These are phyloP conservation scores for Ceuthmochares aereus DNA, from an alignment of 2,113 vertebrate species.

Conservation along the genomic window DNA sequence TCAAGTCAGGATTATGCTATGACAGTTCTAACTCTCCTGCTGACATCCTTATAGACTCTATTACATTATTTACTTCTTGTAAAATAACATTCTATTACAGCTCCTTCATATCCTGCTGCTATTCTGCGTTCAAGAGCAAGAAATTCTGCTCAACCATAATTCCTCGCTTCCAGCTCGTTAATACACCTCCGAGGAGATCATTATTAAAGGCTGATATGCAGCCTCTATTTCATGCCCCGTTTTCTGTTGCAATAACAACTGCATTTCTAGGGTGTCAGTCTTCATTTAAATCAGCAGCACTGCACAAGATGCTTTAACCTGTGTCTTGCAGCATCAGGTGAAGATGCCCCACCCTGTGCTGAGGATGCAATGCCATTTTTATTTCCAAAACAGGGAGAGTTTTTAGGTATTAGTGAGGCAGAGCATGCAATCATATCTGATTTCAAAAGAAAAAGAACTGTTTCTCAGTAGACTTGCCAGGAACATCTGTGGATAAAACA, in stretches of 20 bases:
- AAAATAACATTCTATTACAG: conserved; percentile 79
- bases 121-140: conserved; percentile 70
- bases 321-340: background rate
- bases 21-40: conserved; percentile 78
- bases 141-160: conserved; percentile 63
- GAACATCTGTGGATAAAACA: background rate
- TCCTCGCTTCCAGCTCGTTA: conserved; percentile 54
- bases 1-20: conserved; percentile 73
- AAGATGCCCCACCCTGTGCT: background rate
- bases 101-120: conserved; percentile 74
- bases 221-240: conserved; percentile 64
- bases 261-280: conserved; percentile 32
- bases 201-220: conserved; percentile 59
- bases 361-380: conserved; percentile 15
- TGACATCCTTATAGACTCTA: conserved; percentile 76
- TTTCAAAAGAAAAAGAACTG: conserved; percentile 2
- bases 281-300: conserved; percentile 9
- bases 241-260: conserved; percentile 48
- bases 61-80: conserved; percentile 81
- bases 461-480: background rate
- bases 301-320: background rate
- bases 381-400: background rate
- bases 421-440: background rate
- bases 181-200: conserved; percentile 55
- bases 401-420: background rate